phyloP scores from a whole-genome alignment of 2,888 invertebrate species.

The Agriotes lineatus region DNA sequence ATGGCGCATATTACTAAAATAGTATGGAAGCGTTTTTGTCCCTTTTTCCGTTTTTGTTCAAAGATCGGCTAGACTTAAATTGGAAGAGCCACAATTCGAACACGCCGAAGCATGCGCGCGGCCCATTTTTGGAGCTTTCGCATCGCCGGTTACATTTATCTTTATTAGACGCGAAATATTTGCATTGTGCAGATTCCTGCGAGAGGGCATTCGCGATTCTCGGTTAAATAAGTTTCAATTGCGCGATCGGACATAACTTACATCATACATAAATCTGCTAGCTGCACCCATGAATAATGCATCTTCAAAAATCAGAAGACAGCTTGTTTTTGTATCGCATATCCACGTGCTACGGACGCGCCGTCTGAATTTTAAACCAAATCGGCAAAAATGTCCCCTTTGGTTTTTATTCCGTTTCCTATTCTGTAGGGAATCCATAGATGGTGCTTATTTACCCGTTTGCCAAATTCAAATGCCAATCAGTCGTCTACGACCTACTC shows the following conservation, averaged over 20 bases:
- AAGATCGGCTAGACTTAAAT: slow-evolving; percentile 42
- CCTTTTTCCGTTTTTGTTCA: slow-evolving; percentile 41
- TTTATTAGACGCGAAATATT: slow-evolving; percentile 19
- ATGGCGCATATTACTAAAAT: slow-evolving; percentile 57
- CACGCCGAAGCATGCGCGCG: slow-evolving; percentile 28
- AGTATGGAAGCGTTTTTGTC: slow-evolving; percentile 51
- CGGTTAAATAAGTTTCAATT: slow-evolving; percentile 11
- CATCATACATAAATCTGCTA: slow-evolving; percentile 37
- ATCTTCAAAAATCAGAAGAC: slow-evolving; percentile 56
- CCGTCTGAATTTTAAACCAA: slow-evolving; percentile 52
- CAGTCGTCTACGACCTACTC: slow-evolving; percentile 46
- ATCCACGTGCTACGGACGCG: slow-evolving; percentile 50
- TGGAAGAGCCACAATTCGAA: slow-evolving; percentile 39
- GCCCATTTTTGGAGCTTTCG: slow-evolving; percentile 34
- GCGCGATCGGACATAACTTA: slow-evolving; percentile 27
- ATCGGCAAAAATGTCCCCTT: slow-evolving; percentile 50
- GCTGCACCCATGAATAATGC: slow-evolving; percentile 56
- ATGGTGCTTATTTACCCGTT: slow-evolving; percentile 59
- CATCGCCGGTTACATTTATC: slow-evolving; percentile 14
- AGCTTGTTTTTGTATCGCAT: slow-evolving; percentile 53
- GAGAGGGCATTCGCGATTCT: neutral
- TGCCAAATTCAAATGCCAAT: slow-evolving; percentile 61
- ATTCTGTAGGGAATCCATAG: slow-evolving; percentile 58
- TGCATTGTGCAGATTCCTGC: neutral
- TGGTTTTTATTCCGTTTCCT: slow-evolving; percentile 53